A percentile compares a stretch with the other conserved stretches of the same genome.
Evolutionary conservation across 2,113 vertebrate species (phyloP).

Genomic region (Leuciscus idus): DNA sequence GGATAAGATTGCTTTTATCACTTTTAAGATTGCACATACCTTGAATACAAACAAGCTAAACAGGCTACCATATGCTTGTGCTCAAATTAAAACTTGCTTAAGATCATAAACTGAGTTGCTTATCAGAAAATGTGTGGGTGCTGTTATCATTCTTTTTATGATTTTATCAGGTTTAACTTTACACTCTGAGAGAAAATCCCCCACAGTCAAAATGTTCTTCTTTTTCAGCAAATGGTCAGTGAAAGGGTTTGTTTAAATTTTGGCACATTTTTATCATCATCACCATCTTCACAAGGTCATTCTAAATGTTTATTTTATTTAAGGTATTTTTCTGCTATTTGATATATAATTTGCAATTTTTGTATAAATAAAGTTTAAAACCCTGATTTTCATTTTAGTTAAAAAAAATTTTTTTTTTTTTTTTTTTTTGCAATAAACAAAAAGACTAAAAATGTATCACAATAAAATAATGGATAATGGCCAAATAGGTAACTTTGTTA

Average conservation of each 20-base stretch:
- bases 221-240: not conserved
- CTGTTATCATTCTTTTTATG: not conserved
- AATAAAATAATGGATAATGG: not conserved
- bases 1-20: not conserved
- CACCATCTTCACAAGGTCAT: not conserved
- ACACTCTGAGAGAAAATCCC: not conserved
- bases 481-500: not conserved
- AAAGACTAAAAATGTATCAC: not conserved
- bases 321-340: not conserved
- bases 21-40: not conserved
- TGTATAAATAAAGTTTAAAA: not conserved
- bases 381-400: not conserved
- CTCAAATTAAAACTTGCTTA: not conserved
- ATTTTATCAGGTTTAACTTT: constrained; percentile 4
- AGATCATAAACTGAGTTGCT: not conserved
- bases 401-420: not conserved
- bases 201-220: not conserved
- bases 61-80: not conserved
- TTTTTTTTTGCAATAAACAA: not conserved
- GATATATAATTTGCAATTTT: not conserved
- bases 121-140: not conserved
- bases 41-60: constrained; percentile 4
- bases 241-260: not conserved
- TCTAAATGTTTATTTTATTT: not conserved
- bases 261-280: not conserved